Percentiles rank a stretch among this genome's conserved stretches.
Evolutionary conservation across 2,888 invertebrate species (phyloP).

Genomic region (Petrolisthes manimaculis): DNA sequence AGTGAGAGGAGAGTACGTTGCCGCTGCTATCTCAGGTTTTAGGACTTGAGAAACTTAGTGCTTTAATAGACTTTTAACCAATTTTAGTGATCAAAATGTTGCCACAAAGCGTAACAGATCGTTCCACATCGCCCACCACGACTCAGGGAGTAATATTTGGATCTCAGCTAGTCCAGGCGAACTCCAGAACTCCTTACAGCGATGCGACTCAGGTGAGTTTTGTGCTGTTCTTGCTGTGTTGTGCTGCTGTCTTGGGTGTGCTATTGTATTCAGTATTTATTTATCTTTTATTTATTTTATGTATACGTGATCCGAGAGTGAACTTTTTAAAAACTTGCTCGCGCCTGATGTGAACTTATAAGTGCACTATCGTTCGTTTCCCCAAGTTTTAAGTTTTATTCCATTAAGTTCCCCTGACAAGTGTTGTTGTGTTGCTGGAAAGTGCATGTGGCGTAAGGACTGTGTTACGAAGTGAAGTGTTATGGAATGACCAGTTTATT

Average conservation of each 20-base stretch:
- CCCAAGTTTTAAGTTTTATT: constrained; percentile 10
- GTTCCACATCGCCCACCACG: constrained; percentile 58
- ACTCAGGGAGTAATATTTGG: constrained; percentile 64
- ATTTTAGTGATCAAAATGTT: constrained; percentile 61
- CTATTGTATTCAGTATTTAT: neutral
- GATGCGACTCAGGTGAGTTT: constrained; percentile 65
- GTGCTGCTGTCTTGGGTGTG: constrained; percentile 39
- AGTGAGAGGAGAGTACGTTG: constrained; percentile 51
- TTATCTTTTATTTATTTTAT: constrained; percentile 16
- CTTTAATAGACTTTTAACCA: constrained; percentile 59
- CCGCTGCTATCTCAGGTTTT: constrained; percentile 57
- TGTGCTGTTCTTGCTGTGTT: constrained; percentile 15
- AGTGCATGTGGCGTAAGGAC: constrained; percentile 45
- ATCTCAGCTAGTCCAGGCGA: constrained; percentile 64
- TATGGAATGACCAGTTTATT: constrained; percentile 15
- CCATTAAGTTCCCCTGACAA: constrained; percentile 35
- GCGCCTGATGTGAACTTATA: neutral
- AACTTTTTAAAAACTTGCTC: neutral
- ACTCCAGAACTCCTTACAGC: constrained; percentile 65
- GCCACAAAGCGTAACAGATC: constrained; percentile 59
- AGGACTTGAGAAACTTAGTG: constrained; percentile 59
- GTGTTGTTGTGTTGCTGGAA: constrained; percentile 26
- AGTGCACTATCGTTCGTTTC: neutral
- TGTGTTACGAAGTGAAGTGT: constrained; percentile 41
- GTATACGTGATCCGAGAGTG: neutral